These are phyloP conservation scores for Brachionus koreanus DNA, from an alignment of 1,140 invertebrate species.

Conservation along the genomic window DNA sequence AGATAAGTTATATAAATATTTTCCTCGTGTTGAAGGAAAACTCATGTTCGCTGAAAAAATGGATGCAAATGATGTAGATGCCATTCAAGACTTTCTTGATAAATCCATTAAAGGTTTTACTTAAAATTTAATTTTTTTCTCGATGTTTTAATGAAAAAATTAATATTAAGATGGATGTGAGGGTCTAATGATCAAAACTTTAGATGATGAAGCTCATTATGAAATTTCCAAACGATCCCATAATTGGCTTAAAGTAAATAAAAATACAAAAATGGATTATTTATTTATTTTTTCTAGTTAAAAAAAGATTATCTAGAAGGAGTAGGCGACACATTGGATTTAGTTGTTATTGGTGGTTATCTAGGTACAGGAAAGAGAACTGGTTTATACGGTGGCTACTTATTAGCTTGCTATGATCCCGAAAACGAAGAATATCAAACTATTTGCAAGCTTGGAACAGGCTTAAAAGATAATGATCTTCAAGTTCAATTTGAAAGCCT, in stretches of 20 bases:
- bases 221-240: constrained; percentile 94
- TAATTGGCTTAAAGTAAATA: constrained; percentile 79
- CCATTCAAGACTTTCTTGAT: constrained; percentile 88
- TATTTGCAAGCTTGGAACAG: constrained; percentile 90
- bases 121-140: neutral
- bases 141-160: neutral
- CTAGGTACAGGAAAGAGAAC: constrained; percentile 87
- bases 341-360: constrained; percentile 91
- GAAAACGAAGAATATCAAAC: constrained; percentile 88
- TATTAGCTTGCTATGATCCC: constrained; percentile 91
- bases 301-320: constrained; percentile 97
- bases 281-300: constrained; percentile 60
- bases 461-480: constrained; percentile 88
- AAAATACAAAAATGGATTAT: neutral
- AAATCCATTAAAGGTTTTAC: constrained; percentile 74
- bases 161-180: constrained; percentile 71
- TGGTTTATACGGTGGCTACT: constrained; percentile 88
- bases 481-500: constrained; percentile 28
- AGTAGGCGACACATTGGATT: constrained; percentile 84
- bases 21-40: constrained; percentile 68
- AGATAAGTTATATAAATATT: constrained; percentile 70
- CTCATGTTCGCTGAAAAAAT: constrained; percentile 81
- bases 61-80: constrained; percentile 75
- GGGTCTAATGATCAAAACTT: constrained; percentile 96
- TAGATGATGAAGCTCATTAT: constrained; percentile 86